Evolutionary conservation across 2,113 vertebrate genomes (phyloP).

Genomic region (Mus musculus): GRCm39 chr8:82826001-82826500

Average conservation of each 20-base stretch:
- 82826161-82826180: conserved; percentile 50
- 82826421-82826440: background rate
- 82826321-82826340: conserved; percentile 31
- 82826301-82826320: conserved; percentile 53
- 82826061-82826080: conserved; percentile 23
- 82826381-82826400: conserved; percentile 5
- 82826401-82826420: conserved; percentile 6
- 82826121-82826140: conserved; percentile 31
- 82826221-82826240: conserved; percentile 64
- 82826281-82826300: conserved; percentile 51
- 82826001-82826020: background rate
- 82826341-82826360: conserved; percentile 55
- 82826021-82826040: background rate
- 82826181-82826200: conserved; percentile 60
- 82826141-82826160: conserved; percentile 56
- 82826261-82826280: conserved; percentile 62
- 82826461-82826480: conserved; percentile 34
- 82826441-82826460: background rate
- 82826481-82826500: too few species aligned
- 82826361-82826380: conserved; percentile 40
- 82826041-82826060: conserved; percentile 24
- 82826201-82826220: conserved; percentile 39
- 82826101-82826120: conserved; percentile 52
- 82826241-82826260: conserved; percentile 53
- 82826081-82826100: conserved; percentile 34